These are phyloP conservation scores for Phrynocephalus forsythii DNA, from an alignment of 2,797 vertebrate genomes.

Conservation along the genomic window DNA sequence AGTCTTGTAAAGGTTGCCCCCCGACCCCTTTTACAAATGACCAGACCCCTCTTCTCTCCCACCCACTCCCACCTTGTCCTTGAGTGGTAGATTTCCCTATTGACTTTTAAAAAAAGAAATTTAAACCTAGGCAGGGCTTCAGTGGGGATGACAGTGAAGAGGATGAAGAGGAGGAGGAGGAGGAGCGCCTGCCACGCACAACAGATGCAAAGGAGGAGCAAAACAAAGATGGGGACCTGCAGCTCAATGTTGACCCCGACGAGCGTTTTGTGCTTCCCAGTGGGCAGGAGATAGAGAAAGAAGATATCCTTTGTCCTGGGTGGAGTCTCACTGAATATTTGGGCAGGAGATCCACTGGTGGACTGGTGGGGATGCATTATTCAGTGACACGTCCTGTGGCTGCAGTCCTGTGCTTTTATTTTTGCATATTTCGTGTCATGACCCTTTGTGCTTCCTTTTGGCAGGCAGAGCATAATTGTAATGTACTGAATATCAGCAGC, in stretches of 20 bases:
- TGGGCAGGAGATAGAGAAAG: slow-evolving; percentile 83
- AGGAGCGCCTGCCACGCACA: slow-evolving; percentile 39
- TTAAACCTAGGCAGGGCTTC: slow-evolving; percentile 36
- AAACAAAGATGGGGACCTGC: slow-evolving; percentile 75
- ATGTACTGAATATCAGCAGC: background rate
- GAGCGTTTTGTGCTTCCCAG: slow-evolving; percentile 88
- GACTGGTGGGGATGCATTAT: background rate
- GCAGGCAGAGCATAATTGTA: background rate
- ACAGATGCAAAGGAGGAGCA: slow-evolving; percentile 42
- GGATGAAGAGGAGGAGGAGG: slow-evolving; percentile 67
- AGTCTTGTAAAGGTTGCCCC: too few species aligned
- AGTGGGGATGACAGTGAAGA: slow-evolving; percentile 81
- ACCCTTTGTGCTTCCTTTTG: background rate
- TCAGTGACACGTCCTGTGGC: background rate
- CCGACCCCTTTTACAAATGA: too few species aligned
- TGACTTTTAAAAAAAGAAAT: background rate
- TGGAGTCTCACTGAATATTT: background rate
- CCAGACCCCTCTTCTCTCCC: background rate
- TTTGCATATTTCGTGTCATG: background rate
- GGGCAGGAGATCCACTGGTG: too few species aligned
- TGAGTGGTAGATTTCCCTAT: background rate
- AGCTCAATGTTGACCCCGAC: slow-evolving; percentile 87
- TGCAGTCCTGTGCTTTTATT: too few species aligned
- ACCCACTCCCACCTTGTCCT: background rate
- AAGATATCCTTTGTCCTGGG: slow-evolving; percentile 84